Evolutionary conservation across 2,888 invertebrate genomes (phyloP).

Genomic region (Cheilosia impressa): DNA sequence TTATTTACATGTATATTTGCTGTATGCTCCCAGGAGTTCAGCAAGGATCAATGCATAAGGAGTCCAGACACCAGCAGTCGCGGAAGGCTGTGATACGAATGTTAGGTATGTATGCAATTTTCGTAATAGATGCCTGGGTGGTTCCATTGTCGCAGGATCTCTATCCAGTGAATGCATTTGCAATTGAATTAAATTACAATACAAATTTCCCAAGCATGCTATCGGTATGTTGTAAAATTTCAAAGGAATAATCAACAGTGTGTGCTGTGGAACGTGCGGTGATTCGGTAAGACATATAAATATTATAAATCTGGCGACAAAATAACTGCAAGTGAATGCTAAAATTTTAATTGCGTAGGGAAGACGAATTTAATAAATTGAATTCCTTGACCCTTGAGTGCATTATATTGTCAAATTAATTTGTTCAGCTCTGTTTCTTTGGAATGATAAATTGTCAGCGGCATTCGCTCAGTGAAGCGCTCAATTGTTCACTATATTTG

Average conservation of each 20-base stretch:
- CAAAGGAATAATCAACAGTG: constrained; percentile 31
- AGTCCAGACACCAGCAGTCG: constrained; percentile 88
- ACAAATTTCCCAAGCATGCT: background rate
- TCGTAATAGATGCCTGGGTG: background rate
- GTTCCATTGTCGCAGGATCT: background rate
- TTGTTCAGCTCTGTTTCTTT: too few species aligned
- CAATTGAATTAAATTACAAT: constrained; percentile 10
- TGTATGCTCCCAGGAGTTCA: constrained; percentile 80
- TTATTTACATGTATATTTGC: constrained; percentile 34
- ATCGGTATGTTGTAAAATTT: background rate
- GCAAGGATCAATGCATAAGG: constrained; percentile 88
- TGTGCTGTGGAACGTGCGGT: background rate
- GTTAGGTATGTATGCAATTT: constrained; percentile 87
- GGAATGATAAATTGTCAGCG: too few species aligned
- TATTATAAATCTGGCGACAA: background rate
- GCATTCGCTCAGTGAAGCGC: too few species aligned
- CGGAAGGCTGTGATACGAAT: constrained; percentile 91
- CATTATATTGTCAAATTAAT: too few species aligned
- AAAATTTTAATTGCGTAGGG: background rate
- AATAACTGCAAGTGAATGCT: background rate
- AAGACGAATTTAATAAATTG: background rate
- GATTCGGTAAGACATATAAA: background rate
- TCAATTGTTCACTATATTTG: too few species aligned
- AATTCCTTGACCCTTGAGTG: too few species aligned
- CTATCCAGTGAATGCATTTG: constrained; percentile 29